Evolutionary conservation across 2,888 invertebrate genomes (phyloP), one percentile per base, ranked within the genome.

Genomic region (Pollenia amentaria): DNA sequence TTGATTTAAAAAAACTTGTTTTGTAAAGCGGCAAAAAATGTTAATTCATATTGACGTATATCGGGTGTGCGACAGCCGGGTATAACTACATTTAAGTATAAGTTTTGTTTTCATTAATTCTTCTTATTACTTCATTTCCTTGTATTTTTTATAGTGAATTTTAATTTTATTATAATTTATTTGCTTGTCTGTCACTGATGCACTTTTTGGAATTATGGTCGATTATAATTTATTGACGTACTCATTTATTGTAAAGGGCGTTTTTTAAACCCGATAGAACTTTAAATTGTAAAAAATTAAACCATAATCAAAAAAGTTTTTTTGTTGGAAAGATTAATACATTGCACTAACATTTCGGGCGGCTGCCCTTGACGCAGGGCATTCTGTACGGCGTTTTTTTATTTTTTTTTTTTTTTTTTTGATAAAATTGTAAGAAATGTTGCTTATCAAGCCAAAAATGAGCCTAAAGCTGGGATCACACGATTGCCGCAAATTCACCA

Each of bases 1-100:
- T 88, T 88, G 85, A 88, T 88, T 88, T 88, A 85, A 88, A 83
- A n/a, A 29, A 88, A 82, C 69, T 87, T 85, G 64, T 67, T 72
- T 82, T 82, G 65, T 67, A 82, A 60, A 78, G 78, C 11, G 18
- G 29, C n/a, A 79, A 69, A 14, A 64, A 7, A 21, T 48, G 21
- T 73, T 67, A 44, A 60, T 78, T 77, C 48, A 67, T 82, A 42
- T 73, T 69, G 40, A 18, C 69, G 82, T 55, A 3, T 21, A 40
- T 11, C 16, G 11, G 14, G 11, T 51, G 38, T 57, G 64, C 40
- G 57, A 48, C 40, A 51, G 51, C 21, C n/a, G 40, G 51, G 21
- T 62, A 10, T 53, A 72, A 77, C 18, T 80, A 18, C 53, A 70
- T 69, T 80, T 67, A 67, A 29, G 62, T 42, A 69, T 84, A 21